Evolutionary conservation across 2,888 invertebrate genomes (phyloP), one percentile per base, ranked within the genome.

Genomic region (Rutpela maculata): DNA sequence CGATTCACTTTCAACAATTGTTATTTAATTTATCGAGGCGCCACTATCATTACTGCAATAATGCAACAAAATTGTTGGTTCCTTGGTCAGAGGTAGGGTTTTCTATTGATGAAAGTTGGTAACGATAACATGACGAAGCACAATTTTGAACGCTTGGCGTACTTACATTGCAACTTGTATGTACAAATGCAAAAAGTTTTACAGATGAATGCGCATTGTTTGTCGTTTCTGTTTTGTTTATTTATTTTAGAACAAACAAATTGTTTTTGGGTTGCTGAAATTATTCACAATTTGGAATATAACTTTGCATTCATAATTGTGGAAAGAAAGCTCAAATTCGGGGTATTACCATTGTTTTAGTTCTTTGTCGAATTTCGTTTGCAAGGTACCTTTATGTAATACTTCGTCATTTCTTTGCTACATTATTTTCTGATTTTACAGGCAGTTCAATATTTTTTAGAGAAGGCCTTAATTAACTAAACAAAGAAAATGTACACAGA

Each of bases 1-100:
- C 79, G 81, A 79, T 82, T 83, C 81, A 75, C 80, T 83, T 84
- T 82, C 81, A 67, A 74, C 81, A 76, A 65, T 74, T 76, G 70
- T 77, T 77, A 77, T 77, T 75, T 68, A 72, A 74, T 79, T 60
- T 68, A 63, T 70, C 75, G 66, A 38, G 69, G 73, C 63, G 73
- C 68, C 70, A 19, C 22, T 19, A 63, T 63, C 43, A 70, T 69
- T 59, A 66, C 66, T 22, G 68, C 57, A 43, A 50, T 11, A 50
- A 11, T 43, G 15, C 1, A 43, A 12, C 12, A 43, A 15, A 43
- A 12, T 43, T 43, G 50, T 50, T 50, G 50, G 35, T 26, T 6
- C 59, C 38, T 17, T 50, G 35, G n/a, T 38, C 26, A 57, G 18
- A 59, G 70, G 60, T 22, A 70, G 70, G 59, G 70, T 60, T 62